phyloP scores from a whole-genome alignment of 2,797 vertebrate species.

The Melopsittacus undulatus region DNA sequence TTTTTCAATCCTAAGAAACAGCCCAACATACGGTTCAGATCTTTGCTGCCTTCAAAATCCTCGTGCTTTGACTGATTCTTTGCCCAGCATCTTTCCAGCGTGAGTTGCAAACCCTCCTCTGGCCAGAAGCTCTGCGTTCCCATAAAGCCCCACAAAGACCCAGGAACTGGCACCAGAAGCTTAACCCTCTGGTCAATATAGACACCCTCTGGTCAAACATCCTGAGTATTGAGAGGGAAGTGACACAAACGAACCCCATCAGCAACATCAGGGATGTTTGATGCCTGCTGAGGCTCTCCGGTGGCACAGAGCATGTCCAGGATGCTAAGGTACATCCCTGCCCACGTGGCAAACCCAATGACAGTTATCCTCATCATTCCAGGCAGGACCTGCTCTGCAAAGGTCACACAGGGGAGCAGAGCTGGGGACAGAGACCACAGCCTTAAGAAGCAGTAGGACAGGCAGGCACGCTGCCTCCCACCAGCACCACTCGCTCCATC shows the following conservation, averaged over 20 bases:
- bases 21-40: rapidly evolving
- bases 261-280: neutral
- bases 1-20: neutral
- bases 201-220: rapidly evolving
- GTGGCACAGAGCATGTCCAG: neutral
- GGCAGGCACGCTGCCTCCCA: rapidly evolving
- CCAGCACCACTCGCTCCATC: rapidly evolving
- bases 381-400: neutral
- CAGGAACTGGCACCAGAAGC: neutral
- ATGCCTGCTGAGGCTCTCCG: neutral
- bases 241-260: neutral
- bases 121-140: neutral
- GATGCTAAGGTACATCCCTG: neutral
- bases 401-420: neutral
- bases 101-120: neutral
- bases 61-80: rapidly evolving
- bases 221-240: rapidly evolving
- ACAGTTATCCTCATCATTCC: neutral
- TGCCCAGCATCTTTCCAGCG: rapidly evolving
- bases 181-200: neutral
- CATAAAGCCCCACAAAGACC: neutral
- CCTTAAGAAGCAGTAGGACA: neutral
- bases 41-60: neutral
- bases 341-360: rapidly evolving
- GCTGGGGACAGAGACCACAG: neutral